A percentile compares a stretch with the other conserved stretches of the same genome.
Conservation (phyloP, 2,113 vertebrate species). For the Aspidoscelis tigris region DNA sequence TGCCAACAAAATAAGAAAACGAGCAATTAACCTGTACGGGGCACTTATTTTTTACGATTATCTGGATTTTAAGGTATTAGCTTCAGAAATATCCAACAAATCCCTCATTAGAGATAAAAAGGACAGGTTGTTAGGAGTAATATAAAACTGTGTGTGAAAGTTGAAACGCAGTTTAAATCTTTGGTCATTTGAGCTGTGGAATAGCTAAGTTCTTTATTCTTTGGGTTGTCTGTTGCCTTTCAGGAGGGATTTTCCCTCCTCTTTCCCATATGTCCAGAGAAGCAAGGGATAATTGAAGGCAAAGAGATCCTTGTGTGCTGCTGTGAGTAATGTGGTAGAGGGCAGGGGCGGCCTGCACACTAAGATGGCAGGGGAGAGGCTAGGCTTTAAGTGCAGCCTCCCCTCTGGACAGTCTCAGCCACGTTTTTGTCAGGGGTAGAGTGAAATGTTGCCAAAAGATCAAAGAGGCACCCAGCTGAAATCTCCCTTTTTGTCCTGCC, state of each 20-base stretch:
- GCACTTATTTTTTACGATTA: constrained; percentile 69
- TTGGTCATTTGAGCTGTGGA: constrained; percentile 62
- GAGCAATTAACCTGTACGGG: constrained; percentile 68
- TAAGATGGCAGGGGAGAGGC: no score
- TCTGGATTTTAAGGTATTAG: constrained; percentile 76
- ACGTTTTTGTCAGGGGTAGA: no score
- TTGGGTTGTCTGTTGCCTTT: constrained; percentile 63
- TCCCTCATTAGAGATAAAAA: constrained; percentile 77
- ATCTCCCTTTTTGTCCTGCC: no score
- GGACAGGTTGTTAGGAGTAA: constrained; percentile 70
- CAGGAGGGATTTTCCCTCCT: constrained; percentile 43
- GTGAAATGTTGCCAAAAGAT: no score
- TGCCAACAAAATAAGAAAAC: constrained; percentile 62
- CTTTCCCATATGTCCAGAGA: constrained; percentile 77
- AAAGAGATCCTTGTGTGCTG: constrained; percentile 75
- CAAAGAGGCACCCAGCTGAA: no score
- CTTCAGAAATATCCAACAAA: constrained; percentile 71
- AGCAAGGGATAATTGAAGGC: constrained; percentile 47
- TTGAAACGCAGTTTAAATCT: constrained; percentile 69
- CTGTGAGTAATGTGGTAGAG: constrained; percentile 55
- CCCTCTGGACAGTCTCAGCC: no score
- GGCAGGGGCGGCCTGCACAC: no score
- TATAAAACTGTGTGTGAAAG: constrained; percentile 67
- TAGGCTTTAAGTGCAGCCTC: no score
- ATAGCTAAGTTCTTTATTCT: constrained; percentile 35